A percentile compares a stretch with the other conserved stretches of the same genome.
Evolutionary conservation across 1,140 invertebrate species (phyloP).

Genomic region (Drosophila kurseongensis): DNA sequence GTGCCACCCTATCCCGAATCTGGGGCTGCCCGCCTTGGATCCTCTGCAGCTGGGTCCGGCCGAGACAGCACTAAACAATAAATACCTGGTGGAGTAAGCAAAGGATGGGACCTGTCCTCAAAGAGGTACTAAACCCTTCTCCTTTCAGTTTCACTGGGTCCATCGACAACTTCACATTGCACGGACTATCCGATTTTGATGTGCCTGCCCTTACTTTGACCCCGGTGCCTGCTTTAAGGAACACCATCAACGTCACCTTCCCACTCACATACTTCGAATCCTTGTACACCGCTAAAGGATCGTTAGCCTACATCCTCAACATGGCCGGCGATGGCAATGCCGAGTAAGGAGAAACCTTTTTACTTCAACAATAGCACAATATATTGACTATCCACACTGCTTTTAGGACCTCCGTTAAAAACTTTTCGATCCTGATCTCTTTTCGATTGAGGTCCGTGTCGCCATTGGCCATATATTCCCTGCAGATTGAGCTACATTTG

Average conservation of each 20-base stretch:
- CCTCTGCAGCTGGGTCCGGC: constrained; percentile 53
- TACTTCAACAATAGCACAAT: too few species aligned
- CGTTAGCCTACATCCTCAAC: constrained; percentile 70
- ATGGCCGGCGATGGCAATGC: constrained; percentile 72
- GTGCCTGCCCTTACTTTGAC: constrained; percentile 48
- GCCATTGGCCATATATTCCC: constrained; percentile 42
- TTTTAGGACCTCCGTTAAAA: constrained; percentile 39
- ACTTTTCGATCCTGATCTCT: constrained; percentile 52
- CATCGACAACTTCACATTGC: constrained; percentile 62
- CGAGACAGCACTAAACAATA: constrained; percentile 50
- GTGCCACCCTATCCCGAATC: constrained; percentile 77
- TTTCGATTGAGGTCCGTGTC: constrained; percentile 49
- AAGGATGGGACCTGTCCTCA: background rate
- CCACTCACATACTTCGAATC: constrained; percentile 65
- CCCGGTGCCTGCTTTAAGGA: constrained; percentile 18
- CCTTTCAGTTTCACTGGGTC: constrained; percentile 64
- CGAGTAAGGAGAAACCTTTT: constrained; percentile 45
- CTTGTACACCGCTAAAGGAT: constrained; percentile 76
- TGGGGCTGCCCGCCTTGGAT: constrained; percentile 74
- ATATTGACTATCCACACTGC: background rate
- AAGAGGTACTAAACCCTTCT: background rate
- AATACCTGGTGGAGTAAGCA: constrained; percentile 78
- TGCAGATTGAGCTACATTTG: constrained; percentile 56
- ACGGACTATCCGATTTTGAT: constrained; percentile 68
- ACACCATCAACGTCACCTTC: constrained; percentile 61